Percentiles rank a stretch among this genome's conserved stretches.
Evolutionary conservation across 2,888 invertebrate genomes (phyloP).

Genomic region (Lymantria dispar): DNA sequence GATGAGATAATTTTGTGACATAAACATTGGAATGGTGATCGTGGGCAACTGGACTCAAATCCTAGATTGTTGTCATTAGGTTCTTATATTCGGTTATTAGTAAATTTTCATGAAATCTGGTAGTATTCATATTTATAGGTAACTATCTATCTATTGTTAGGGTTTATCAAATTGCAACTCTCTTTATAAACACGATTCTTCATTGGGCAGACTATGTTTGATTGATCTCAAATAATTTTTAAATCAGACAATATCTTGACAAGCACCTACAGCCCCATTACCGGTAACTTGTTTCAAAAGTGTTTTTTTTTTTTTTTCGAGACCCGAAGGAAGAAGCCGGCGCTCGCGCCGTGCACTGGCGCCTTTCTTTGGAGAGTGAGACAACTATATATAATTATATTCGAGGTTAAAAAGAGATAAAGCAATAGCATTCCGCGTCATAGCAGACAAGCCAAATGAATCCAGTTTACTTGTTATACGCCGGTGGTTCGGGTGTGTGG

Average conservation of each 20-base stretch:
- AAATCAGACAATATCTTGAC: constrained; percentile 69
- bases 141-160: not conserved
- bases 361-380: constrained; percentile 71
- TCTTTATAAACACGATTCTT: constrained; percentile 13
- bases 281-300: constrained; percentile 75
- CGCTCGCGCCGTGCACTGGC: constrained; percentile 75
- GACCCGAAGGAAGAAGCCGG: constrained; percentile 76
- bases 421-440: constrained; percentile 71
- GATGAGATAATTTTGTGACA: too few relatives aligned
- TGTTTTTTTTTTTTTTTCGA: constrained; percentile 71
- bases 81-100: too few relatives aligned
- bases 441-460: constrained; percentile 62
- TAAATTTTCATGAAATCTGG: too few relatives aligned
- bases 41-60: too few relatives aligned
- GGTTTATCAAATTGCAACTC: not conserved
- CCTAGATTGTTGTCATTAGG: too few relatives aligned
- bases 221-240: constrained; percentile 52
- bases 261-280: constrained; percentile 67
- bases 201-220: constrained; percentile 21
- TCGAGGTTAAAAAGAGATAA: constrained; percentile 51
- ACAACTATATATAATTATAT: constrained; percentile 30
- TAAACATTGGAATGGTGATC: too few relatives aligned
- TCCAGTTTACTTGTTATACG: constrained; percentile 75
- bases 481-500: constrained; percentile 61
- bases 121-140: not conserved